Conservation (phyloP, 2,797 vertebrate genomes). For the Enteromius fasciolatus region DNA sequence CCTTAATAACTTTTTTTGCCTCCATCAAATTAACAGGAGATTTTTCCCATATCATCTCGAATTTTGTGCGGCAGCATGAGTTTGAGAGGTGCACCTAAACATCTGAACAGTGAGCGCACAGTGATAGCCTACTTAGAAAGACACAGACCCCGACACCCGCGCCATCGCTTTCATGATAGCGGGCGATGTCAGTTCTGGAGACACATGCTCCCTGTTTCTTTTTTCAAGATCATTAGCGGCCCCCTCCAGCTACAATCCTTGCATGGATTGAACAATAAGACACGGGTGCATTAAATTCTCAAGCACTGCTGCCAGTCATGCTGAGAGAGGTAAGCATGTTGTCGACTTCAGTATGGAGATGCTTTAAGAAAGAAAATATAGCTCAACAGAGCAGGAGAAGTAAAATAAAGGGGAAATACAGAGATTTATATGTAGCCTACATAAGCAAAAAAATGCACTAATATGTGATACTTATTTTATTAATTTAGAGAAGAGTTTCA, state of each 20-base stretch:
- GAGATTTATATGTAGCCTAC: background rate
- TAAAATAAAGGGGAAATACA: background rate
- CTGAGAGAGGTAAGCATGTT: constrained; percentile 47
- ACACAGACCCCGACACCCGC: constrained; percentile 48
- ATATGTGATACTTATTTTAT: background rate
- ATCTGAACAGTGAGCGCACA: constrained; percentile 48
- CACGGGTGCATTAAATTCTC: constrained; percentile 85
- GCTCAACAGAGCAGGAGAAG: background rate
- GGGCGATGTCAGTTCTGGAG: constrained; percentile 55
- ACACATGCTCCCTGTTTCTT: constrained; percentile 60
- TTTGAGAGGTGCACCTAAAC: constrained; percentile 46
- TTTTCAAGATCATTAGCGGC: constrained; percentile 84
- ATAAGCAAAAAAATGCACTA: background rate
- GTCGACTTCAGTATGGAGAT: constrained; percentile 10
- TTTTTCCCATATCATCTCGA: background rate
- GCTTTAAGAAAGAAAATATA: constrained; percentile 1
- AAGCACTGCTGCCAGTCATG: constrained; percentile 69
- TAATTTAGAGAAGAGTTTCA: background rate
- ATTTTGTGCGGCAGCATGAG: background rate
- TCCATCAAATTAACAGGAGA: too few species aligned
- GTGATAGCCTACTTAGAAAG: constrained; percentile 47
- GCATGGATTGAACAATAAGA: constrained; percentile 83
- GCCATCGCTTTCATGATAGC: constrained; percentile 57
- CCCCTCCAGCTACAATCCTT: constrained; percentile 86
- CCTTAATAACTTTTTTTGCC: too few species aligned